phyloP scores from a whole-genome alignment of 2,797 vertebrate species.

The Crenichthys baileyi region DNA sequence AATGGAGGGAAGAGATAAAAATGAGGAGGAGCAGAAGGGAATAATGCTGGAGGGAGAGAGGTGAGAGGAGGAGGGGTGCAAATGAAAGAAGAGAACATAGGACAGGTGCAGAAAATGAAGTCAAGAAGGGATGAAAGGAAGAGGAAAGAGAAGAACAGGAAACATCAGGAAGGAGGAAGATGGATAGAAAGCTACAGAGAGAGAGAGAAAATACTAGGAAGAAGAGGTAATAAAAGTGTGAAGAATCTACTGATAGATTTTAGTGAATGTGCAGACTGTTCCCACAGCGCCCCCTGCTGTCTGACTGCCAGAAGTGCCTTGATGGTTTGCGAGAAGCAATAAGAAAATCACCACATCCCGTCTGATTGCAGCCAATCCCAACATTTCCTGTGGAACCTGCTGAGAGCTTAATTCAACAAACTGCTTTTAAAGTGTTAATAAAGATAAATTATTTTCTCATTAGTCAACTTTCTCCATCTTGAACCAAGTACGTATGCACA shows the following conservation, averaged over 20 bases:
- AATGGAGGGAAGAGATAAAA: slow-evolving; percentile 68
- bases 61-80: slow-evolving; percentile 5
- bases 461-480: no score
- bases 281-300: slow-evolving; percentile 64
- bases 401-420: neutral
- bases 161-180: neutral
- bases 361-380: neutral
- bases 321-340: no score
- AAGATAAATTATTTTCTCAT: no score
- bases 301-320: neutral
- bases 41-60: slow-evolving; percentile 14
- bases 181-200: neutral
- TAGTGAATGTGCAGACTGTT: neutral
- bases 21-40: slow-evolving; percentile 31
- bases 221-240: neutral
- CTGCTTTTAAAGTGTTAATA: no score
- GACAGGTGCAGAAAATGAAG: neutral
- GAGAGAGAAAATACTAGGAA: neutral
- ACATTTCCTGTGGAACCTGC: neutral
- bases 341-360: no score
- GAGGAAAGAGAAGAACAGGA: neutral
- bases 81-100: slow-evolving; percentile 7
- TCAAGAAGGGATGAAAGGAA: neutral
- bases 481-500: neutral
- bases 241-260: neutral